These are phyloP conservation scores for Mirounga angustirostris DNA, from an alignment of 2,113 vertebrate genomes.

Conservation along the genomic window DNA sequence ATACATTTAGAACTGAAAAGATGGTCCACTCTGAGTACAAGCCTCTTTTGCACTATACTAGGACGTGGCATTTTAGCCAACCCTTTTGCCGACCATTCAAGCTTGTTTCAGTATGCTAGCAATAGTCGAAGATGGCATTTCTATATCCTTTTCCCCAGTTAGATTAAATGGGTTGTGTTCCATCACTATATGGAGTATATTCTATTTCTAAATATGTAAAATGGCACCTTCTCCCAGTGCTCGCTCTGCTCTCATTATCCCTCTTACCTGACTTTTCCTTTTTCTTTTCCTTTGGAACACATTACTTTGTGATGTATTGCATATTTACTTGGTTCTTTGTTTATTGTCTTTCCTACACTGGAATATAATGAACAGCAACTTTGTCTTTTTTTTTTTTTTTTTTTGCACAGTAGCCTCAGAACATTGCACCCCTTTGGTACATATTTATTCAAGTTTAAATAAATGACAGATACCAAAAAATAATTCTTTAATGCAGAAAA, in stretches of 20 bases:
- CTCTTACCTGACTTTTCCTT: not conserved
- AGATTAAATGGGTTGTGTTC: not conserved
- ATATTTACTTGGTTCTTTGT: not conserved
- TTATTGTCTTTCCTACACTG: not conserved
- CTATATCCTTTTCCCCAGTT: not conserved
- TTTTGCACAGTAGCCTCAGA: not conserved
- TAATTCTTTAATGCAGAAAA: not conserved
- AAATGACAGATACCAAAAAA: not conserved
- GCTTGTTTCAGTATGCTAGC: not conserved
- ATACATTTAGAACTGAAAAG: not conserved
- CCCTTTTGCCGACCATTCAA: rapidly evolving
- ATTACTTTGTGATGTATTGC: not conserved
- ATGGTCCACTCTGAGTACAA: no score
- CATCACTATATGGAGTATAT: not conserved
- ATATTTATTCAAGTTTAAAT: not conserved
- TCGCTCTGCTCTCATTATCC: not conserved
- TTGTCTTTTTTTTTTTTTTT: not conserved
- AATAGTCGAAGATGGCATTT: not conserved
- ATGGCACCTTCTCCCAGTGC: not conserved
- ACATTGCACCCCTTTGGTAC: not conserved
- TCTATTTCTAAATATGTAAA: not conserved
- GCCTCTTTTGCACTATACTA: rapidly evolving
- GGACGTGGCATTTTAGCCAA: not conserved
- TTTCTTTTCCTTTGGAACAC: not conserved
- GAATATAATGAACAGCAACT: not conserved